Base-by-base conservation (phyloP, 2,888 invertebrate species). In the Pogonocherus hispidulus region DNA sequence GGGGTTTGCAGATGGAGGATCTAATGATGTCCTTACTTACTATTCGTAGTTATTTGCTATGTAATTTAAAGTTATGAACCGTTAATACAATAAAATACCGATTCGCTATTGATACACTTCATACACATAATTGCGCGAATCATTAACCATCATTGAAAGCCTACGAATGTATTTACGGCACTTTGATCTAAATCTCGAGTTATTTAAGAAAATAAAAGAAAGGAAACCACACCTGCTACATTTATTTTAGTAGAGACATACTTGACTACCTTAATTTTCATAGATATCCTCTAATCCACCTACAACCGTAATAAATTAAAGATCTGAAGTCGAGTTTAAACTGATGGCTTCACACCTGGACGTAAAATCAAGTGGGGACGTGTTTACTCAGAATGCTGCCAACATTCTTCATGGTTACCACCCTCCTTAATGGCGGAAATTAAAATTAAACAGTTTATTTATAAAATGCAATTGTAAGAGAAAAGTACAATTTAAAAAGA, bases 231-330 rank as follows among this genome's bases (percentile, higher is more conserved):
- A 54, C 66, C 66, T 66, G 65, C 57, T 55, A 57, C 63, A 63
- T 54, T 66, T 47, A 49, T 66, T 68, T 66, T 63, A 41, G 60
- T 44, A 23, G 46, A 70, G 66, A 66, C 54, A 60, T 32, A 57
- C 20, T n/a, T 65, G 63, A 66, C 68, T 67, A 63, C 59, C 41
- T 32, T 49, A 18, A 71, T 67, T 67, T 65, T 51, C 63, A 16
- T 23, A 60, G 35, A 56, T 62, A 32, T 57, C 49, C 57, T 69
- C 62, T 59, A 51, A 62, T 66, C 60, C 65, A 20, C 69, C 69
- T 49, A 68, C 68, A 35, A 47, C 22, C 6, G 49, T 49, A 47
- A 46, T 68, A 68, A 64, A 68, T 64, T 46, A 46, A 16, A 57
- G 47, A 23, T 64, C 60, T 54, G 20, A 52, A 19, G 52, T 67